phyloP scores from a whole-genome alignment of 2,888 invertebrate species.

The Amphipoea oculea region DNA sequence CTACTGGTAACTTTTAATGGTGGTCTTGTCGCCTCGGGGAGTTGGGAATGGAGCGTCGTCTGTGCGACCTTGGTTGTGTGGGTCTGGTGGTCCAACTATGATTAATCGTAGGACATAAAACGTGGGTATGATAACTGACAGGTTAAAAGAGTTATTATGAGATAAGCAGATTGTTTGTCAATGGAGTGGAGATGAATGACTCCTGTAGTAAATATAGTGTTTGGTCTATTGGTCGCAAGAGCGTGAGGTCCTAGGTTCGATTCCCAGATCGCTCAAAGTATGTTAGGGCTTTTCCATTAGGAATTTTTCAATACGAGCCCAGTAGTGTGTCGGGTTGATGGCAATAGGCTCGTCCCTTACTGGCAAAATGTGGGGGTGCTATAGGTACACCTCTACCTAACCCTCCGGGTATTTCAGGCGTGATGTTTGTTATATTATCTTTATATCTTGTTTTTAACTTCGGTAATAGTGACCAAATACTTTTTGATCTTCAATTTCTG shows the following conservation, averaged over 20 bases:
- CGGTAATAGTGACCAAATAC: neutral
- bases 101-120: conserved; percentile 16
- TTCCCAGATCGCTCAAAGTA: neutral
- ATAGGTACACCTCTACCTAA: neutral
- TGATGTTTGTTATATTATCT: neutral
- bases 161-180: neutral
- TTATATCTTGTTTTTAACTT: neutral
- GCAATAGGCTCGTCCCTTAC: neutral
- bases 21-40: conserved; percentile 47
- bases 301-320: neutral
- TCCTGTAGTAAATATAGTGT: neutral
- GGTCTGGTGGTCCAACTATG: neutral
- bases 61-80: conserved; percentile 28
- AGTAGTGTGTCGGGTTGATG: neutral
- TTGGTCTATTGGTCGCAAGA: neutral
- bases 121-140: neutral
- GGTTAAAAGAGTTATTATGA: neutral
- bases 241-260: neutral
- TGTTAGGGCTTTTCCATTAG: neutral
- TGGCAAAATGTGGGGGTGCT: neutral
- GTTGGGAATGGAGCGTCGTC: conserved; percentile 16
- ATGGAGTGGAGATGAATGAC: neutral
- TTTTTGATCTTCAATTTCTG: neutral
- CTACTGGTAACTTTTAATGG: conserved; percentile 55
- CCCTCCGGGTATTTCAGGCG: too few relatives aligned